Evolutionary conservation across 2,113 vertebrate species (phyloP), one percentile per base, ranked within the genome.

Genomic region (Equus przewalskii): DNA sequence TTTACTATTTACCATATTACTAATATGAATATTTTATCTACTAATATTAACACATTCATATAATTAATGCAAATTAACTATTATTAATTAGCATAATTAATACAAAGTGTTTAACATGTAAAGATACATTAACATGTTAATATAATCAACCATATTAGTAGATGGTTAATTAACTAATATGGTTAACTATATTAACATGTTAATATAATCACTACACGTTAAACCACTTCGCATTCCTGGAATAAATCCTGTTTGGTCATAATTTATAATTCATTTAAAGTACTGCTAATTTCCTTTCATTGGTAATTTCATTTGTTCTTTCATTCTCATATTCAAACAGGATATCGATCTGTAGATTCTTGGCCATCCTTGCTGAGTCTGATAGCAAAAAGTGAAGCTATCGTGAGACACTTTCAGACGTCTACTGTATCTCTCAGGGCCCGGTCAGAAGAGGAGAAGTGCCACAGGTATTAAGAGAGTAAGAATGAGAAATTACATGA

Each of bases 201-300:
- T 75, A 75, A 65, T 81, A n/a, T 49, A 92, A 87, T 91, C 10
- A 88, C 78, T 86, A 54, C 51, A 62, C 54, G 69, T 92, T 89
- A 78, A 84, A 44, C 18, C 30, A 18, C 26, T 70, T 89, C 62
- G 62, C 16, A 54, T 70, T 89, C 21, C 60, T 78, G n/a, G 62
- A 96, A 78, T 65, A 76, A 78, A 70, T 62, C 18, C 1, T 75
- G 6, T 83, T 89, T 89, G 36, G 26, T 83, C 62, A 76, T 73
- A 76, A 75, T 83, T 93, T 83, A n/a, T n/a, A 69, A 64, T 78
- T 82, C 49, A 60, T 83, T 60, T 51, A 60, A 82, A 67, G 41
- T 51, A 28, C 19, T 67, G 33, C 60, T 93, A 8, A 33, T 60
- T 89, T 69, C n/a, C 60, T 93, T 67, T 62, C 41, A 41, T 12